Conservation (phyloP, 2,797 vertebrate genomes). For the Rhabdophis nuchalis region DNA sequence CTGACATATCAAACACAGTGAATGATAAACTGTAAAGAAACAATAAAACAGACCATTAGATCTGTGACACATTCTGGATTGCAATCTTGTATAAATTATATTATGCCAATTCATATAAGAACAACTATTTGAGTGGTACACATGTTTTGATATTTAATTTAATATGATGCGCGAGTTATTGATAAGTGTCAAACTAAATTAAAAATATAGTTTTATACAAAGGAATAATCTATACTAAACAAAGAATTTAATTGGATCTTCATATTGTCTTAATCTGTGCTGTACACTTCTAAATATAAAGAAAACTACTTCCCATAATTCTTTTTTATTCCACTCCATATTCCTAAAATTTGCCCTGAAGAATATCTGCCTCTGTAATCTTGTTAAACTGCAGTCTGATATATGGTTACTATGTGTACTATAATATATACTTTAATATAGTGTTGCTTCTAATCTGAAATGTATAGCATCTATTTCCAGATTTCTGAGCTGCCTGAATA, state of each 20-base stretch:
- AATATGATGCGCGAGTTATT: not conserved
- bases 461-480: not conserved
- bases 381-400: not conserved
- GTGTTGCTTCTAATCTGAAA: not conserved
- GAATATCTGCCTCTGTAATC: not conserved
- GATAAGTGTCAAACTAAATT: not conserved
- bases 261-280: not conserved
- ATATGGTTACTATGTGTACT: not conserved
- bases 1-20: slow-evolving; percentile 99
- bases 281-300: not conserved
- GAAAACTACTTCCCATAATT: not conserved
- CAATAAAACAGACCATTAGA: slow-evolving; percentile 27
- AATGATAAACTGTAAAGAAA: slow-evolving; percentile 85
- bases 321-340: not conserved
- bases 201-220: not conserved
- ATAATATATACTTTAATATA: not conserved
- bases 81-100: not conserved
- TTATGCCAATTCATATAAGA: not conserved
- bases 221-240: not conserved
- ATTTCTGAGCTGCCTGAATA: not conserved
- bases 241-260: not conserved
- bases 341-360: not conserved
- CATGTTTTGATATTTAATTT: not conserved
- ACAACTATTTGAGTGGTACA: not conserved
- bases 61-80: not conserved